A percentile compares a stretch with the other conserved stretches of the same genome.
phyloP scores from a whole-genome alignment of 2,113 vertebrate genomes.

The Eublepharis macularius region DNA sequence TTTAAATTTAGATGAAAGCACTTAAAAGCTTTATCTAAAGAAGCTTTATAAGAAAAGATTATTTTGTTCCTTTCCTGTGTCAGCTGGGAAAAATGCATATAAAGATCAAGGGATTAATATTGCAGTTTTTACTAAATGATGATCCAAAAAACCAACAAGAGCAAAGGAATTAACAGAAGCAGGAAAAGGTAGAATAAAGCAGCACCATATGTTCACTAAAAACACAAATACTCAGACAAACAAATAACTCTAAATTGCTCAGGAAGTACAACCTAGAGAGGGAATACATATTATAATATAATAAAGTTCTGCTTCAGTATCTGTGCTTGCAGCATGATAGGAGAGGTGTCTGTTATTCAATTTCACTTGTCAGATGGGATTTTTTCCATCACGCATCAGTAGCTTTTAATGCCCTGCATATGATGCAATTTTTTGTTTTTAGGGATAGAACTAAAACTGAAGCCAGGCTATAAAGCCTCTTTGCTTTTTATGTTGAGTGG shows the following conservation, averaged over 20 bases:
- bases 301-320: conserved; percentile 12
- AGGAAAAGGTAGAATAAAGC: background rate
- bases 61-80: background rate
- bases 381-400: conserved; percentile 38
- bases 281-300: background rate
- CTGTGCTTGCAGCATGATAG: background rate
- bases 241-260: background rate
- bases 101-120: background rate
- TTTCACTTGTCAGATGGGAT: conserved; percentile 28
- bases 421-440: conserved; percentile 33
- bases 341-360: background rate
- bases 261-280: background rate
- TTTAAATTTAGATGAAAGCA: conserved; percentile 8
- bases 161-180: background rate
- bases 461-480: conserved; percentile 22
- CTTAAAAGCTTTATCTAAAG: conserved; percentile 9
- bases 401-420: background rate
- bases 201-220: background rate
- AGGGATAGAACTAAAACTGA: background rate
- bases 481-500: conserved; percentile 45
- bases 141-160: background rate
- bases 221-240: background rate
- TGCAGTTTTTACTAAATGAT: background rate
- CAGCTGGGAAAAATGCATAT: background rate
- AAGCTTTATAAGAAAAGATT: conserved; percentile 5